These are phyloP conservation scores for Podarcis siculus DNA, from an alignment of 2,797 vertebrate genomes.

Conservation along the genomic window DNA sequence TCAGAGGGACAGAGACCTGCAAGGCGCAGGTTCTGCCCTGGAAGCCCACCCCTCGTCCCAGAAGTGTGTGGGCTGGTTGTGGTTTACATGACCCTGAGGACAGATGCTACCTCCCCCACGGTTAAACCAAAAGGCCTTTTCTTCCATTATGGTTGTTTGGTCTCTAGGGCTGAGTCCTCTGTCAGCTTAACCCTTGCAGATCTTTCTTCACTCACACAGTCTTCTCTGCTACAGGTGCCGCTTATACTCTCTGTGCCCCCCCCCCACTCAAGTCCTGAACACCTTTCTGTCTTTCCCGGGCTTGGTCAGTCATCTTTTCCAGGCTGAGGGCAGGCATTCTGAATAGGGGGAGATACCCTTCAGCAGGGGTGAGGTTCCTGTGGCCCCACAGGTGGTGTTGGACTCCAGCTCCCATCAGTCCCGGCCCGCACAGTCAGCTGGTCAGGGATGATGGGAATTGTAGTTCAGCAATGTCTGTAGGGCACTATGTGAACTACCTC, in stretches of 20 bases:
- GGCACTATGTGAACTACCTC: not conserved
- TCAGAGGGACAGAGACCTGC: no score
- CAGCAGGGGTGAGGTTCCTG: not conserved
- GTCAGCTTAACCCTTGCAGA: not conserved
- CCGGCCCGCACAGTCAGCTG: not conserved
- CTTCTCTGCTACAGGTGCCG: slow-evolving; percentile 43
- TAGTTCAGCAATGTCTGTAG: not conserved
- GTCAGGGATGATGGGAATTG: not conserved
- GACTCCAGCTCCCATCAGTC: not conserved
- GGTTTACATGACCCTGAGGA: not conserved
- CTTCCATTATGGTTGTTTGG: not conserved
- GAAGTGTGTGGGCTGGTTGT: not conserved
- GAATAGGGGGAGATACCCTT: not conserved
- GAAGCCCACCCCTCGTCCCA: not conserved
- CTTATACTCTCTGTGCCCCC: not conserved
- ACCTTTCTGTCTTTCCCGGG: not conserved
- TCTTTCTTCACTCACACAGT: slow-evolving; percentile 51
- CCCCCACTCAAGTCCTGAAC: not conserved
- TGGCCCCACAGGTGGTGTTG: not conserved
- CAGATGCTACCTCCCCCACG: no score
- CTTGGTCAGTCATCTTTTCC: not conserved
- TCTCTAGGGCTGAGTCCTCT: not conserved
- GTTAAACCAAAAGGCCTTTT: slow-evolving; percentile 1
- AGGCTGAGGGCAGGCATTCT: not conserved
- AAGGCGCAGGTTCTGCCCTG: not conserved